Base-by-base conservation (phyloP, 2,113 vertebrate genomes). In the Aix galericulata region DNA sequence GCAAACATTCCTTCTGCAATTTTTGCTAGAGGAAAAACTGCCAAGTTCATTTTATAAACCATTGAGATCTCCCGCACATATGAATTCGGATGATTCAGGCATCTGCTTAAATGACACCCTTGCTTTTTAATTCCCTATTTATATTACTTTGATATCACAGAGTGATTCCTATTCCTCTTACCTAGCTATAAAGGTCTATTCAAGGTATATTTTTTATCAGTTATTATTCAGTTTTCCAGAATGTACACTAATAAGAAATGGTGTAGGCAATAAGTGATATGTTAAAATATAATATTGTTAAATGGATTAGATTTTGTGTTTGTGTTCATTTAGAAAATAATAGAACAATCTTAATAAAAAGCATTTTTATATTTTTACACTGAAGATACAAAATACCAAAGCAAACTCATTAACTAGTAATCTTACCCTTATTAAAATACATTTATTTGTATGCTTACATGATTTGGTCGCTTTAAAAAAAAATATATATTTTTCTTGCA, bases 331-430 rank as follows among this genome's bases (percentile, higher is more conserved):
- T 98, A 95, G 96, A 97, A 98, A 98, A 98, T 98, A 98, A 98
- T 98, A 96, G 96, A 96, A 53, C 97, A 97, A 97, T 97, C 97
- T 98, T 98, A 98, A 98, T 98, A 98, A 98, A 98, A 98, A 98
- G 79, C 96, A 98, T 97, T 98, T 98, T 98, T 98, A 96, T 97
- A 97, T 98, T 98, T 98, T 98, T 98, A 96, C 94, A 96, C 92
- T 26, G 96, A 98, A 98, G 97, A 98, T 97, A 94, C 97, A 98
- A 98, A 98, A 98, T 98, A 98, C 98, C 97, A 98, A 98, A 98
- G 98, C 98, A 98, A 98, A 98, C 97, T 98, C 98, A 98, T 98
- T 98, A 98, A 98, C 98, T 98, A 98, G 98, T 98, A 98, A 98
- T 98, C 98, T 98, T 98, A 93, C 95, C 96, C 98, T 98, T 98